Evolutionary conservation across 92 coral and sea anemone genomes (phyloP).

Genomic region (Phenganax marumi): DNA sequence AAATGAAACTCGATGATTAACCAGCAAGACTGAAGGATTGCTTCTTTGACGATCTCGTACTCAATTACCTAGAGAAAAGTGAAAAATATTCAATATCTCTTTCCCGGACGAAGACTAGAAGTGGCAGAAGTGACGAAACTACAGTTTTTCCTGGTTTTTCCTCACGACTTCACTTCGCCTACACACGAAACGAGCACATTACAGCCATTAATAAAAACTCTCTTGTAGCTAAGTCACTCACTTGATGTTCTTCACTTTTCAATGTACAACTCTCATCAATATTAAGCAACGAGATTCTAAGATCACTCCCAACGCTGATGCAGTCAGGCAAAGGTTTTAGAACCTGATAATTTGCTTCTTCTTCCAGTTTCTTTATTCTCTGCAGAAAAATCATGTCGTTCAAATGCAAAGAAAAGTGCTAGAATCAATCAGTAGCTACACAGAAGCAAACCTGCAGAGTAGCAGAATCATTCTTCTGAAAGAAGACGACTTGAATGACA

Average conservation of each 20-base stretch:
- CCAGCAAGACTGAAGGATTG: conserved; percentile 70
- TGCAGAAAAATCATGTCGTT: conserved; percentile 4
- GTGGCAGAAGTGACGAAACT: too few species aligned
- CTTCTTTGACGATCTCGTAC: conserved; percentile 66
- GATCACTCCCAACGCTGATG: conserved; percentile 58
- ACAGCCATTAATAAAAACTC: neutral
- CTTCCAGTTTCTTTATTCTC: conserved; percentile 68
- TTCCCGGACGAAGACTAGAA: neutral
- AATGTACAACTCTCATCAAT: conserved; percentile 52
- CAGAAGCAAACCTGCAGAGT: conserved; percentile 62
- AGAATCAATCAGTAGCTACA: neutral
- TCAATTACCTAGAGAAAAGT: conserved; percentile 63
- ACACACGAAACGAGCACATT: too few species aligned
- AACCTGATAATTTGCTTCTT: conserved; percentile 61
- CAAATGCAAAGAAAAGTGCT: neutral
- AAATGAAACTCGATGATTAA: conserved; percentile 85
- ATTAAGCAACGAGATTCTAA: conserved; percentile 53
- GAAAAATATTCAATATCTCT: neutral
- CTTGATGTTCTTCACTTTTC: conserved; percentile 64
- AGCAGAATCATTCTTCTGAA: conserved; percentile 65
- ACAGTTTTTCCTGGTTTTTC: too few species aligned
- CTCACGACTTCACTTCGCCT: too few species aligned
- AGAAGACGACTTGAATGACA: conserved; percentile 73
- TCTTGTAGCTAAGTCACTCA: neutral
- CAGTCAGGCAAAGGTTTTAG: conserved; percentile 53